Percentiles rank a stretch among this genome's conserved stretches.
phyloP scores from a whole-genome alignment of 2,888 invertebrate genomes.

The Augochlorella aurata region DNA sequence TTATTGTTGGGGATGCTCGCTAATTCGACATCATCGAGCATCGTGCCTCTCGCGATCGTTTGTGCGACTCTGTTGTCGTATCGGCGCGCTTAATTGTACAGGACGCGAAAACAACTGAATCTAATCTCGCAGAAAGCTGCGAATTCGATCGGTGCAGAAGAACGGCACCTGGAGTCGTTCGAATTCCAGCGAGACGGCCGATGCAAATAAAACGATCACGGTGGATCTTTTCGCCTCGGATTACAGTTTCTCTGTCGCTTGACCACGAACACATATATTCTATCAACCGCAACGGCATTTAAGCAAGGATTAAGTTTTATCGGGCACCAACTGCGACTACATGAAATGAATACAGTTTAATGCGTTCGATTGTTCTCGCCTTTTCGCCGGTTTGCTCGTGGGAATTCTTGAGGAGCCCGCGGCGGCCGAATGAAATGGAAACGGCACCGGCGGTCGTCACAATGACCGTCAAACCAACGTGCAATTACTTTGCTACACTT shows the following conservation, averaged over 20 bases:
- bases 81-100: not conserved
- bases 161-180: constrained; percentile 9
- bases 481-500: not conserved
- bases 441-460: not conserved
- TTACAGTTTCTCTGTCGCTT: constrained; percentile 43
- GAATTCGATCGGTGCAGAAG: constrained; percentile 28
- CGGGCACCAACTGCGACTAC: constrained; percentile 16
- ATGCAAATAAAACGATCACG: constrained; percentile 35
- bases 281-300: constrained; percentile 52
- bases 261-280: constrained; percentile 46
- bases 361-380: constrained; percentile 35
- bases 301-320: constrained; percentile 50
- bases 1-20: too few relatives aligned
- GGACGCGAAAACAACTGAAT: constrained; percentile 17
- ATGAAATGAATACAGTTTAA: constrained; percentile 40
- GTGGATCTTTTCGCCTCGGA: constrained; percentile 30
- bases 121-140: constrained; percentile 19
- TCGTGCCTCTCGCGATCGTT: not conserved
- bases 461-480: not conserved
- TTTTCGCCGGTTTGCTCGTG: constrained; percentile 21
- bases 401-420: constrained; percentile 18
- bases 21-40: too few relatives aligned
- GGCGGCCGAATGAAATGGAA: constrained; percentile 6
- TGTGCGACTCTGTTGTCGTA: not conserved
- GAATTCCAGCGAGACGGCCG: constrained; percentile 14